Evolutionary conservation across 2,888 invertebrate genomes (phyloP).

Genomic region (Sesia bembeciformis): DNA sequence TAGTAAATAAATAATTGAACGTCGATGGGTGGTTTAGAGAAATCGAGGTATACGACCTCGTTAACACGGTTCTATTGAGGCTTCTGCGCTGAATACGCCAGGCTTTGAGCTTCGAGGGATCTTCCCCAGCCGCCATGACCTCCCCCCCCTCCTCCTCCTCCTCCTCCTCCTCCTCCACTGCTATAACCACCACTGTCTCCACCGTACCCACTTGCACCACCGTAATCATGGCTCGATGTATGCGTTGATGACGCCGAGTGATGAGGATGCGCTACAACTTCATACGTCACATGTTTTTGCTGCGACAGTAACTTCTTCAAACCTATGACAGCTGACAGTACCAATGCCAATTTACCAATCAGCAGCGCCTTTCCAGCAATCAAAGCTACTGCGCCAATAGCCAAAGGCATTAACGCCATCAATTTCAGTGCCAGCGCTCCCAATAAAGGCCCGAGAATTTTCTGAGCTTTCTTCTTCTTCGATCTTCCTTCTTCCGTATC

Average conservation of each 20-base stretch:
- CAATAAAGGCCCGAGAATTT: slow-evolving; percentile 84
- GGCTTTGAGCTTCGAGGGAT: slow-evolving; percentile 82
- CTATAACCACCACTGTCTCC: slow-evolving; percentile 75
- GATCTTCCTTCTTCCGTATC: slow-evolving; percentile 82
- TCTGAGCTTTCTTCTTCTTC: slow-evolving; percentile 88
- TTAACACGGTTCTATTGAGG: slow-evolving; percentile 50
- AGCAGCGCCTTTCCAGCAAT: slow-evolving; percentile 90
- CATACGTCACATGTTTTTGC: slow-evolving; percentile 91
- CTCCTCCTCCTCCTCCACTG: slow-evolving; percentile 62
- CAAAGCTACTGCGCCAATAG: slow-evolving; percentile 86
- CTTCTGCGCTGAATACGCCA: slow-evolving; percentile 87
- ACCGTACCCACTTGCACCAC: slow-evolving; percentile 77
- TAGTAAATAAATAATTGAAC: slow-evolving; percentile 27
- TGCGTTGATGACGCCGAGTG: slow-evolving; percentile 78
- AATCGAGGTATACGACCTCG: slow-evolving; percentile 35
- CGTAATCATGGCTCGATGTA: slow-evolving; percentile 78
- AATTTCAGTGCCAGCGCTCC: slow-evolving; percentile 85
- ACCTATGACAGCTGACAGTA: slow-evolving; percentile 87
- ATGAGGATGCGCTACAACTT: slow-evolving; percentile 89
- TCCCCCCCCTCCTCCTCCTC: slow-evolving; percentile 53
- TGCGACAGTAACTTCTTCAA: slow-evolving; percentile 87
- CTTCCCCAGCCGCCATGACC: slow-evolving; percentile 83
- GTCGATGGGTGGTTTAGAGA: slow-evolving; percentile 35
- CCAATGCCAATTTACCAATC: slow-evolving; percentile 88
- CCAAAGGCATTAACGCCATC: slow-evolving; percentile 84